Conservation (phyloP, 2,113 vertebrate species). For the Budorcas taxicolor region DNA sequence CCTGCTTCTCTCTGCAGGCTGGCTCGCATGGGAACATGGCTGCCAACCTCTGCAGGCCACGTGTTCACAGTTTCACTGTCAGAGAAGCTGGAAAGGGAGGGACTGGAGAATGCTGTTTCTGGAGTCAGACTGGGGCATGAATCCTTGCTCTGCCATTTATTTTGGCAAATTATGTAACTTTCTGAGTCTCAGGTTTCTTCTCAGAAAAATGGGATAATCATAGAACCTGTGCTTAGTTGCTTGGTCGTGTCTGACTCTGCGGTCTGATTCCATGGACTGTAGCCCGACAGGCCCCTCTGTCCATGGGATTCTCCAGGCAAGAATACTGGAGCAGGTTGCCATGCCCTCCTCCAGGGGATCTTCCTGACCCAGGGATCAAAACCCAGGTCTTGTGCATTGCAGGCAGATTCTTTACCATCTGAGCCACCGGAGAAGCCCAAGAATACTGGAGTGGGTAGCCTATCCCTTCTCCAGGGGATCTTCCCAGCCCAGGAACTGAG, state of each 20-base stretch:
- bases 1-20: not conserved
- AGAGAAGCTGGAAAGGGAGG: not conserved
- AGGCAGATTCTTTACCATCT: not conserved
- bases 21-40: not conserved
- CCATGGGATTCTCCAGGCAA: not conserved
- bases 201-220: not conserved
- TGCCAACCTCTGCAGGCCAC: not conserved
- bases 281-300: not conserved
- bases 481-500: not conserved
- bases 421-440: not conserved
- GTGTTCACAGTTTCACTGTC: not conserved
- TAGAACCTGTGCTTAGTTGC: not conserved
- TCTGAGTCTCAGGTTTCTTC: not conserved
- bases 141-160: not conserved
- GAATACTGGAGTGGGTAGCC: not conserved
- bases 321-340: not conserved
- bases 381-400: not conserved
- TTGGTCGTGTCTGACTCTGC: not conserved
- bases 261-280: not conserved
- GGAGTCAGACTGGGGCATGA: not conserved
- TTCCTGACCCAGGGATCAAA: not conserved
- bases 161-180: not conserved
- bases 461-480: not conserved
- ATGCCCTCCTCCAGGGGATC: not conserved
- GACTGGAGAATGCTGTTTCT: not conserved